A percentile compares a stretch with the other conserved stretches of the same genome.
phyloP scores from a whole-genome alignment of 2,797 vertebrate species.

The Onychomys leucogaster region DNA sequence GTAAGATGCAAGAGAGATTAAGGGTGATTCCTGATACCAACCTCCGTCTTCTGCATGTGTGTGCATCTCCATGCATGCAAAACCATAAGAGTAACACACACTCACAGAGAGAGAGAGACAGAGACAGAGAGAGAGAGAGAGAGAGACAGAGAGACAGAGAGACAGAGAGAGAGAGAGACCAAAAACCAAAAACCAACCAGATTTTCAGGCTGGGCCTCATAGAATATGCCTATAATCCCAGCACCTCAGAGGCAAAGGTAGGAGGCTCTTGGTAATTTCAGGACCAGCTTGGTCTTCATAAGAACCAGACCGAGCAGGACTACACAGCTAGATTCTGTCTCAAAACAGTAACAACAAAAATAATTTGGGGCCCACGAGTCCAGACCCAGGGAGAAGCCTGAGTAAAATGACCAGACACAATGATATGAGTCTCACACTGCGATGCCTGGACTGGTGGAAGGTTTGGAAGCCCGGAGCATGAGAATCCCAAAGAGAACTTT shows the following conservation, averaged over 20 bases:
- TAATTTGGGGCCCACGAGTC: background rate
- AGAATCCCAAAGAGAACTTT: background rate
- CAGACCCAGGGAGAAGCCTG: background rate
- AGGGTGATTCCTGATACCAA: background rate
- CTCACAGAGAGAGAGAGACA: too few relatives aligned
- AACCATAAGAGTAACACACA: background rate
- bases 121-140: too few relatives aligned
- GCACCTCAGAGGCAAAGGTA: background rate
- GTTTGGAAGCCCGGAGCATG: background rate
- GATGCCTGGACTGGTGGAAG: background rate
- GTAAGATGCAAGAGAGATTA: background rate
- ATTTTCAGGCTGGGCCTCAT: background rate
- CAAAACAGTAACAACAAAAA: background rate
- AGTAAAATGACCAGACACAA: background rate
- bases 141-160: too few relatives aligned
- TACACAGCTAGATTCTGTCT: background rate
- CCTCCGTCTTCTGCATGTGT: background rate
- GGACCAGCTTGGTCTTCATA: background rate
- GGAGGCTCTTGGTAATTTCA: background rate
- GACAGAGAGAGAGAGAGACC: too few relatives aligned
- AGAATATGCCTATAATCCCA: background rate
- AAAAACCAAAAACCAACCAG: background rate
- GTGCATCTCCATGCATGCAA: background rate
- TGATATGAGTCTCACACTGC: background rate
- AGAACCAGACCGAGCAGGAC: background rate